A percentile compares a stretch with the other conserved stretches of the same genome.
phyloP scores from a whole-genome alignment of 1,140 invertebrate species.

The Anastrepha ludens region DNA sequence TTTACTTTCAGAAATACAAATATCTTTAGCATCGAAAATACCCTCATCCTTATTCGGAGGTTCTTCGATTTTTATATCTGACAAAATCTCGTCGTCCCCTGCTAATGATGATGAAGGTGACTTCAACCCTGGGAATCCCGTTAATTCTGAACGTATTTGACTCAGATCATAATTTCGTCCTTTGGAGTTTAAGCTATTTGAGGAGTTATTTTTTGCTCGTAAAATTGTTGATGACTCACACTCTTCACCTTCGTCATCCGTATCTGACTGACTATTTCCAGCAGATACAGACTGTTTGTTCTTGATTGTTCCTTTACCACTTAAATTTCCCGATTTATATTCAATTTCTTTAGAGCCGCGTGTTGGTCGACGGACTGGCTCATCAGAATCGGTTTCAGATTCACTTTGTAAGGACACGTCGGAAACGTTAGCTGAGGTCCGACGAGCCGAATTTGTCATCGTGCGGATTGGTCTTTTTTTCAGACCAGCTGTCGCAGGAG shows the following conservation, averaged over 20 bases:
- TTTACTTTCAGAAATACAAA: conserved; percentile 42
- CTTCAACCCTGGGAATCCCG: conserved; percentile 78
- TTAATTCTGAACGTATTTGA: conserved; percentile 88
- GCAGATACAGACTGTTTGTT: conserved; percentile 54
- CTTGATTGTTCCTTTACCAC: conserved; percentile 71
- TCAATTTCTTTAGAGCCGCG: conserved; percentile 57
- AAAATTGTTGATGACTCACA: conserved; percentile 59
- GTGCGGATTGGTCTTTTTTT: conserved; percentile 72
- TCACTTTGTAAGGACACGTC: conserved; percentile 79
- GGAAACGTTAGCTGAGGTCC: conserved; percentile 68
- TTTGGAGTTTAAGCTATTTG: conserved; percentile 72
- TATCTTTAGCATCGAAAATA: conserved; percentile 10
- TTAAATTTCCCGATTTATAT: conserved; percentile 53
- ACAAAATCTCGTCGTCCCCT: conserved; percentile 60
- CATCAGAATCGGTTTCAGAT: conserved; percentile 78
- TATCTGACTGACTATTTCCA: conserved; percentile 69
- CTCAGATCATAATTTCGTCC: conserved; percentile 87
- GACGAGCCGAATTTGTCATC: conserved; percentile 62
- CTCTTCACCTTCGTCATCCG: conserved; percentile 71
- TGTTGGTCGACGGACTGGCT: conserved; percentile 74
- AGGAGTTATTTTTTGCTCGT: conserved; percentile 58
- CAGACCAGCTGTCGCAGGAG: conserved; percentile 76
- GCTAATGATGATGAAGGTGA: conserved; percentile 63
- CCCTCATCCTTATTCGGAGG: neutral
- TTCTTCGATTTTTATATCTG: conserved; percentile 51